A percentile compares a stretch with the other conserved stretches of the same genome.
phyloP scores from a whole-genome alignment of 2,888 invertebrate species.

The Phalera bucephala region DNA sequence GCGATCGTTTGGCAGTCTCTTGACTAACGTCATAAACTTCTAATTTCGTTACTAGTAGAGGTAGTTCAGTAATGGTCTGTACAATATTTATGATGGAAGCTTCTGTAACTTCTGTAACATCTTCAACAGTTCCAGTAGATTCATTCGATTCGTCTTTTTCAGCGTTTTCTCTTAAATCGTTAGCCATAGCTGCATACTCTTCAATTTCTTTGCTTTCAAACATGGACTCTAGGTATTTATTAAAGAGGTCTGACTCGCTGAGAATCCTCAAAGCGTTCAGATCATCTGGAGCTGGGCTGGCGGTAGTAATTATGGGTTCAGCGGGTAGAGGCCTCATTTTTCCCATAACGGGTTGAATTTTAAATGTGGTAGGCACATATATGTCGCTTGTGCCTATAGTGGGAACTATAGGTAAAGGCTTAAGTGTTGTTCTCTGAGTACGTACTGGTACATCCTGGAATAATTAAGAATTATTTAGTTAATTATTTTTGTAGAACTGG shows the following conservation, averaged over 20 bases:
- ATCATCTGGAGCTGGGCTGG: slow-evolving; percentile 1
- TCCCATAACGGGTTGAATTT: too few relatives aligned
- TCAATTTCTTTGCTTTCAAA: slow-evolving; percentile 45
- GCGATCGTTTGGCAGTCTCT: slow-evolving; percentile 1
- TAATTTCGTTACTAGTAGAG: slow-evolving; percentile 1
- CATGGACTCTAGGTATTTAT: slow-evolving; percentile 48
- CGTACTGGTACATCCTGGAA: slow-evolving; percentile 41
- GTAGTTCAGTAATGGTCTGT: background rate
- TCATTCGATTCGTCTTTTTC: slow-evolving; percentile 2
- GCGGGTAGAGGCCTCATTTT: slow-evolving; percentile 1
- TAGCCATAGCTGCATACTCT: slow-evolving; percentile 20
- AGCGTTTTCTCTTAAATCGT: slow-evolving; percentile 4
- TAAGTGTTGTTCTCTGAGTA: slow-evolving; percentile 33
- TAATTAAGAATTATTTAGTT: too few relatives aligned
- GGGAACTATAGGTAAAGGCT: background rate
- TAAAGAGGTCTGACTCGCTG: slow-evolving; percentile 39
- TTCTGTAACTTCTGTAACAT: background rate
- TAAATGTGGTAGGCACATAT: too few relatives aligned
- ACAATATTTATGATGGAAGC: too few relatives aligned
- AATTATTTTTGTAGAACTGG: too few relatives aligned
- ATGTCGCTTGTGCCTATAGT: background rate
- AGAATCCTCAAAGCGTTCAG: slow-evolving; percentile 32
- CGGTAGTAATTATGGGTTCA: background rate
- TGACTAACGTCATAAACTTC: slow-evolving; percentile 1
- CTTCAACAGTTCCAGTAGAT: background rate